Percentiles rank a stretch among this genome's conserved stretches.
These are phyloP conservation scores for Oostethus manadensis DNA, from an alignment of 2,113 vertebrate genomes.

Conservation along the genomic window DNA sequence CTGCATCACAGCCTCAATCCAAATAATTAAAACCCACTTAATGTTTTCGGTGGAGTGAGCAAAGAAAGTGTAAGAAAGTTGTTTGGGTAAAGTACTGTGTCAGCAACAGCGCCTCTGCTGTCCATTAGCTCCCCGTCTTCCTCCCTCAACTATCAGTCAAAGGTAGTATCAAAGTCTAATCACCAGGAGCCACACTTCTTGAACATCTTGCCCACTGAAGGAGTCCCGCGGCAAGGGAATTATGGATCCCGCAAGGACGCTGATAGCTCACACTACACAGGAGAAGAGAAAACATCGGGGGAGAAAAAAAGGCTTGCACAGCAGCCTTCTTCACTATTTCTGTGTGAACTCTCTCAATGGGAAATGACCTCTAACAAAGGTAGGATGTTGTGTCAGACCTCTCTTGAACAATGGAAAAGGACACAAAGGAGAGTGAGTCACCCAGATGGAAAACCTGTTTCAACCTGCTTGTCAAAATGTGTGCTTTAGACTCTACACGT, in stretches of 20 bases:
- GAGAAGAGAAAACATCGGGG: slow-evolving; percentile 1
- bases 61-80: slow-evolving; percentile 39
- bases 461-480: background rate
- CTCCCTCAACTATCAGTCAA: slow-evolving; percentile 49
- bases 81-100: slow-evolving; percentile 39
- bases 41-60: background rate
- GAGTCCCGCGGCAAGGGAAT: slow-evolving; percentile 3
- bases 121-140: slow-evolving; percentile 20
- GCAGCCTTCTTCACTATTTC: background rate
- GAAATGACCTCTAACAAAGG: background rate
- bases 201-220: slow-evolving; percentile 24
- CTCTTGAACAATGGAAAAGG: background rate
- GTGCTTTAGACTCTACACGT: background rate
- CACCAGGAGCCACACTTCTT: slow-evolving; percentile 22
- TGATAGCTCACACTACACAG: slow-evolving; percentile 11
- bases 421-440: slow-evolving; percentile 4
- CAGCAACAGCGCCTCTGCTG: slow-evolving; percentile 50
- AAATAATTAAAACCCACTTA: too few relatives aligned
- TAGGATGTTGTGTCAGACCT: slow-evolving; percentile 2
- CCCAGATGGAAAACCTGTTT: background rate
- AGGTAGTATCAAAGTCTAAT: slow-evolving; percentile 50
- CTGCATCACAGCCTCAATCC: too few relatives aligned
- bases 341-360: background rate
- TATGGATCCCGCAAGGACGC: slow-evolving; percentile 6
- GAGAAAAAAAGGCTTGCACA: slow-evolving; percentile 1